phyloP scores from a whole-genome alignment of 2,797 vertebrate species.

The Linurgus olivaceus region DNA sequence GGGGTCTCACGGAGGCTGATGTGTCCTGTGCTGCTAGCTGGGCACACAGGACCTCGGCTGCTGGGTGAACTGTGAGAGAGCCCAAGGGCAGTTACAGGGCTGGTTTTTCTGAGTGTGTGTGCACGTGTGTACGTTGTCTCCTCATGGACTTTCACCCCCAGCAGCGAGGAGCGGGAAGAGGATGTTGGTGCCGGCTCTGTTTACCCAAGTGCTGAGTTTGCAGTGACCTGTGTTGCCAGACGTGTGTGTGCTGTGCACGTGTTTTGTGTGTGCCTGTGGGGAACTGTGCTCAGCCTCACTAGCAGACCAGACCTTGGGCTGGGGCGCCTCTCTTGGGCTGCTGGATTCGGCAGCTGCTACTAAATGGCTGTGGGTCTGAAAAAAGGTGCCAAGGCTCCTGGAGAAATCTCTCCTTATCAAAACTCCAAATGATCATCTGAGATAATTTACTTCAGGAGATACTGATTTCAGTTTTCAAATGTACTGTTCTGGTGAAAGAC shows the following conservation, averaged over 20 bases:
- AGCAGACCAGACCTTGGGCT: background rate
- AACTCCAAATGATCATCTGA: background rate
- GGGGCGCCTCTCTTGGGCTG: fast-evolving
- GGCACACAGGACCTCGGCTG: background rate
- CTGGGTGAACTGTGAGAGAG: fast-evolving
- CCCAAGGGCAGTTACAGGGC: background rate
- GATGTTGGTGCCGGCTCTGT: background rate
- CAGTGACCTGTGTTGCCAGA: background rate
- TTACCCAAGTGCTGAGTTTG: background rate
- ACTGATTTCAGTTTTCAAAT: background rate
- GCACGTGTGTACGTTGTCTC: fast-evolving
- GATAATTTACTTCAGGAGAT: background rate
- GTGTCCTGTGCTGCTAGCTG: background rate
- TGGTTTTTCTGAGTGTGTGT: fast-evolving
- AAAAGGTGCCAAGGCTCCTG: background rate
- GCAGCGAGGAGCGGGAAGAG: background rate
- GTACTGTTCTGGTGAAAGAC: background rate
- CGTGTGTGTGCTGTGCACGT: background rate
- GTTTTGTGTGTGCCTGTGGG: background rate
- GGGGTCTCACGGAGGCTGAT: fast-evolving
- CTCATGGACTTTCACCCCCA: background rate
- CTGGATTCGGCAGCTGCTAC: fast-evolving
- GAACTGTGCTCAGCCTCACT: fast-evolving
- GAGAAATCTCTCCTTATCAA: background rate
- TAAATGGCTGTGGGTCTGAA: background rate